These are phyloP conservation scores for Euwallacea similis DNA, from an alignment of 1,140 invertebrate species.

Conservation along the genomic window DNA sequence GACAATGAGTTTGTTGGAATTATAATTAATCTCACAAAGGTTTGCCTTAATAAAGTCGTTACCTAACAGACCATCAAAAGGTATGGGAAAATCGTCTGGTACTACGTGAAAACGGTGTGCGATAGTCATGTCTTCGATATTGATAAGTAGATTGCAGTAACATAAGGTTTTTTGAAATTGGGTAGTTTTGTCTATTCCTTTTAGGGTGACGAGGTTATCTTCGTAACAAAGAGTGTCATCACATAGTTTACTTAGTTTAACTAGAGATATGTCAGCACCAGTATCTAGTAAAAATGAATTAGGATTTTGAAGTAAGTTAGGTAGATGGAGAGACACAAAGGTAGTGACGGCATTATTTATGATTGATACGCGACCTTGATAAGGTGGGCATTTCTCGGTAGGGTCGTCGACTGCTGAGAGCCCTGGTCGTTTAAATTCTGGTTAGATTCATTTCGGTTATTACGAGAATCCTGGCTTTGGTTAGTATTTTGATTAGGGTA, in stretches of 20 bases:
- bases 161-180: neutral
- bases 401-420: no score
- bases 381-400: no score
- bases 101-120: neutral
- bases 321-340: neutral
- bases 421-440: no score
- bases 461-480: no score
- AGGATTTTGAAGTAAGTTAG: neutral
- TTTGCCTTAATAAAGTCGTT: neutral
- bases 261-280: neutral
- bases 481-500: no score
- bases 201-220: neutral
- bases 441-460: no score
- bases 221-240: neutral
- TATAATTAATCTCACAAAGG: neutral
- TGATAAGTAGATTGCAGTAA: neutral
- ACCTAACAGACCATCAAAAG: neutral
- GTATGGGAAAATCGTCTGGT: neutral
- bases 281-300: neutral
- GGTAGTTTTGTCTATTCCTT: neutral
- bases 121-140: neutral
- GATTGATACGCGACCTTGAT: no score
- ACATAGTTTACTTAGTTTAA: neutral
- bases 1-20: neutral
- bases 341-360: no score